Evolutionary conservation across 2,797 vertebrate species (phyloP).

Genomic region (Platalea minor): DNA sequence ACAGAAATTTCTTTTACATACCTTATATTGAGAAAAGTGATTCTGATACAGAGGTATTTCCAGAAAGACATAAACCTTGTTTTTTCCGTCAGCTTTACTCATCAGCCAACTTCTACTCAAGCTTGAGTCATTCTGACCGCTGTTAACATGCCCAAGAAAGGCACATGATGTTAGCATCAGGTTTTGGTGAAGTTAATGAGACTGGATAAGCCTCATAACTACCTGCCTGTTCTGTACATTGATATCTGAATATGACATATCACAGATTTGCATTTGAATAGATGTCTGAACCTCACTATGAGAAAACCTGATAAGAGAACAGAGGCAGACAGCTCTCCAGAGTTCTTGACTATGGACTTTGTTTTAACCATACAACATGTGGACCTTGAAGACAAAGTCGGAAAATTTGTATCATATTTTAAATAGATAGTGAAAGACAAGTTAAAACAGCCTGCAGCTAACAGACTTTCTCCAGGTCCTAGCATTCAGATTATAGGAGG

Average conservation of each 20-base stretch:
- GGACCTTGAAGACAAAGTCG: not conserved
- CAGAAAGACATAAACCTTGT: not conserved
- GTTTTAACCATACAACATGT: not conserved
- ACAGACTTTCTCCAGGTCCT: not conserved
- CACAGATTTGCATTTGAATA: not conserved
- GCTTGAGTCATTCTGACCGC: not conserved
- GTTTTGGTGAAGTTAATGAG: not conserved
- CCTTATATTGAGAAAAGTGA: not conserved
- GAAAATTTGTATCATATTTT: not conserved
- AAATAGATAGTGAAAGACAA: not conserved
- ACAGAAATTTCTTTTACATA: not conserved
- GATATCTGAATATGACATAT: not conserved
- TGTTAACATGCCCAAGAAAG: not conserved
- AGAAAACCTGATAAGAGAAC: not conserved
- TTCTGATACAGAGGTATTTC: not conserved
- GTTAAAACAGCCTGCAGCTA: not conserved
- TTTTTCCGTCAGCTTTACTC: not conserved
- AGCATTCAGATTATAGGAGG: accelerated
- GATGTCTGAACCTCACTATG: not conserved
- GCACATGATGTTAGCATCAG: not conserved
- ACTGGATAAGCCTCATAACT: not conserved
- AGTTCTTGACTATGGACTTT: not conserved
- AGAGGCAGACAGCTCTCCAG: not conserved
- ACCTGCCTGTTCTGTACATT: not conserved
- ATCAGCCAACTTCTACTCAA: not conserved